Conservation (phyloP, 2,113 vertebrate species). For the Numenius arquata region DNA sequence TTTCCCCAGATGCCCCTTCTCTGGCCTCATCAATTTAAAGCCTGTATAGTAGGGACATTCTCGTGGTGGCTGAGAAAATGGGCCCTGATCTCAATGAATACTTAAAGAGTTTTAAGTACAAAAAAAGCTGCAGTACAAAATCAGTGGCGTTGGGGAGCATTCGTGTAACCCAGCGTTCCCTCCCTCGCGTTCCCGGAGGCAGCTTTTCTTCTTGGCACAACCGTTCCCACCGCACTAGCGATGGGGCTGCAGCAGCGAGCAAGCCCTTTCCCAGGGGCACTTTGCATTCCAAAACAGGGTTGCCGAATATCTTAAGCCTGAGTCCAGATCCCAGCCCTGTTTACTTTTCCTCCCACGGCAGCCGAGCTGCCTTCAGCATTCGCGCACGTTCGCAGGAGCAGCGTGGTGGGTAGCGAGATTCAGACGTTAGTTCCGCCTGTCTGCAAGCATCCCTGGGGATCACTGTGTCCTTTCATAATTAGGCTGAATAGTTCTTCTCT, state of each 20-base stretch:
- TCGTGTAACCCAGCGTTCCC: neutral
- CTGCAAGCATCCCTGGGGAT: neutral
- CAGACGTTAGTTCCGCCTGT: neutral
- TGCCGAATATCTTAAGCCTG: neutral
- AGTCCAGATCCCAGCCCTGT: neutral
- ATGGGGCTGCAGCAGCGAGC: neutral
- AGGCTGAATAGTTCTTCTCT: neutral
- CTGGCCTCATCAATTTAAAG: neutral
- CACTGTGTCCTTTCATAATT: neutral
- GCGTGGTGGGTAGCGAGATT: rapidly evolving
- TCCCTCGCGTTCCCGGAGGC: rapidly evolving
- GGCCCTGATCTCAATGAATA: neutral
- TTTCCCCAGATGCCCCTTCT: neutral
- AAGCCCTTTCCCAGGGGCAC: neutral
- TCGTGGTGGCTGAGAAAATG: neutral
- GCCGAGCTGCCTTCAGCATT: neutral
- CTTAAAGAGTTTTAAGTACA: neutral
- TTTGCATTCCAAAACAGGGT: rapidly evolving
- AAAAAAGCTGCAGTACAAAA: neutral
- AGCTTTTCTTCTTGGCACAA: neutral
- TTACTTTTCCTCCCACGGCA: neutral
- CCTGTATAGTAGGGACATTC: neutral
- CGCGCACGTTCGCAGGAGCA: rapidly evolving
- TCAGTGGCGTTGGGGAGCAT: rapidly evolving
- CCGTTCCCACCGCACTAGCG: rapidly evolving